Evolutionary conservation across 30 jellyfish, hydroid and myxozoan species (phyloP), one percentile per base, ranked within the genome.

Genomic region (Rhopilema esculentum): DNA sequence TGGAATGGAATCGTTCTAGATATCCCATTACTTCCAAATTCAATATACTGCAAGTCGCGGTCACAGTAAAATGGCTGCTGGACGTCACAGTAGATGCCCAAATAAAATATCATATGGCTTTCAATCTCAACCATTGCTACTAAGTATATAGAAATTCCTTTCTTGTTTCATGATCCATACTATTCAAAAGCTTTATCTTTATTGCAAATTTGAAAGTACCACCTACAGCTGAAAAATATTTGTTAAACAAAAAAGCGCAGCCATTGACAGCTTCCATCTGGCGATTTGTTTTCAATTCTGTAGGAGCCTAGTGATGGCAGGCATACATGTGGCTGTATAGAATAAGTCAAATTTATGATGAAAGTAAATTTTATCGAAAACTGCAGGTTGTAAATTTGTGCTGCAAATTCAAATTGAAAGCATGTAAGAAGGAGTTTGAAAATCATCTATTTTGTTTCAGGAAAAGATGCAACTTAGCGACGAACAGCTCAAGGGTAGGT

Each of bases 401-500:
- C 27, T 19, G 8, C 6, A n/a, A 6, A 63, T 24, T 2, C 30
- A 24, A n/a, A 19, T 2, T 63, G 7, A n/a, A n/a, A 19, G n/a
- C 73, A 19, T 63, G 73, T 63, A 20, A 63, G 17, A 6, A 24
- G 20, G 57, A 40, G 57, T 12, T 2, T 40, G 6, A 40, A 40
- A 12, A 40, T 2, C 9, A 2, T 40, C 12, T 2, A 40, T 40
- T 40, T 40, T 12, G 57, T 80, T 80, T 65, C 82, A 80, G 90
- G 82, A 21, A 32, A 80, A 66, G 64, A 80, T 80, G 90, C 90
- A 80, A 69, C 27, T 80, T 61, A 80, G 90, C 49, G 90, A 80
- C 67, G 90, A 80, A 65, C 90, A 64, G 71, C 75, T 83, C 6
- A 83, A 70, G 69, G 85, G 92, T 83, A 32, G 57, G 33, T 0